Percentiles rank a stretch among this genome's conserved stretches.
phyloP scores from a whole-genome alignment of 2,888 invertebrate genomes.

The Andrena camellia region DNA sequence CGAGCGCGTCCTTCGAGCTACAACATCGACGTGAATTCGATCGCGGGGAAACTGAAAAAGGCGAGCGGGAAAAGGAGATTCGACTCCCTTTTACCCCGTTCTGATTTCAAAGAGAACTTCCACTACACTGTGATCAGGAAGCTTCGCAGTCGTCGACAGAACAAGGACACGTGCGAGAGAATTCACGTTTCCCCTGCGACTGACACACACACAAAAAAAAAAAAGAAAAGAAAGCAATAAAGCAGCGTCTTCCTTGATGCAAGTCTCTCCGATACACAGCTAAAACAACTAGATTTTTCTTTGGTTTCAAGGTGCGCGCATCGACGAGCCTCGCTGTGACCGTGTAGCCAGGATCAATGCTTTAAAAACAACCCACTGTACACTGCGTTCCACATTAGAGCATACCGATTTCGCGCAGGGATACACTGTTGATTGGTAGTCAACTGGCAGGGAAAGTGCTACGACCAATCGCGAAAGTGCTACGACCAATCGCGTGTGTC shows the following conservation, averaged over 20 bases:
- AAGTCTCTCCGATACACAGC: slow-evolving; percentile 20
- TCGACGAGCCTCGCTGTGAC: slow-evolving; percentile 12
- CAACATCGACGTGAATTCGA: slow-evolving; percentile 20
- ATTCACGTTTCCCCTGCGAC: slow-evolving; percentile 11
- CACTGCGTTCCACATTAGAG: too few species aligned
- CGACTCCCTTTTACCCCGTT: neutral
- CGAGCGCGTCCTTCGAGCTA: slow-evolving; percentile 11
- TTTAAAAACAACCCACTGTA: too few species aligned
- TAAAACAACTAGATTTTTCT: slow-evolving; percentile 27
- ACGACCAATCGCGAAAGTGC: too few species aligned
- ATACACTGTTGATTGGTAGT: too few species aligned
- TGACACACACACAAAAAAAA: neutral
- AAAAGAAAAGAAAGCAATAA: neutral
- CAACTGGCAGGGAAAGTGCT: too few species aligned
- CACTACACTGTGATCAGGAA: neutral
- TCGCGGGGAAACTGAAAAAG: slow-evolving; percentile 25
- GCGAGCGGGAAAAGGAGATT: slow-evolving; percentile 11
- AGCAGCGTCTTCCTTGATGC: slow-evolving; percentile 21
- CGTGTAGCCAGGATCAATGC: too few species aligned
- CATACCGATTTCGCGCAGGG: too few species aligned
- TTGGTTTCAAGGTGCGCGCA: slow-evolving; percentile 29
- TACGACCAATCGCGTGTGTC: too few species aligned
- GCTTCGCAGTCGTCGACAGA: neutral
- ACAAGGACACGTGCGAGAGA: slow-evolving; percentile 27
- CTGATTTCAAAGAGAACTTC: neutral